A percentile compares a stretch with the other conserved stretches of the same genome.
phyloP scores from a whole-genome alignment of 2,888 invertebrate species.

The Troides helena region DNA sequence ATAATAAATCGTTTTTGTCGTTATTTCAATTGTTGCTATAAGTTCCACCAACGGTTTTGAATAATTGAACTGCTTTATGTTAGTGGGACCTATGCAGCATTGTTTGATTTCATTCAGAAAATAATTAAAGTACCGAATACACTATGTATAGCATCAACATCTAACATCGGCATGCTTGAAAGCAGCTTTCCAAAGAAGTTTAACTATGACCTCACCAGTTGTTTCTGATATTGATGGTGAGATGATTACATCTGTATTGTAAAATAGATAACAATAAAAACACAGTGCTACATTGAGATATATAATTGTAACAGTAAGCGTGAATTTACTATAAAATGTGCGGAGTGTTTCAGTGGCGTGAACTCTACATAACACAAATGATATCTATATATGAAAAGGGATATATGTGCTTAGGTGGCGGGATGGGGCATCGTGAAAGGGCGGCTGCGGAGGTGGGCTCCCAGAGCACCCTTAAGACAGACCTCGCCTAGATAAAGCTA shows the following conservation, averaged over 20 bases:
- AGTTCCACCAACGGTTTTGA: too few species aligned
- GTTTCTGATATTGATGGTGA: not conserved
- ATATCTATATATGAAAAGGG: slow-evolving; percentile 58
- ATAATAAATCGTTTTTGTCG: too few species aligned
- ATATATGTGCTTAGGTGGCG: slow-evolving; percentile 52
- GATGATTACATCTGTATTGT: slow-evolving; percentile 29
- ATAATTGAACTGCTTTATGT: not conserved
- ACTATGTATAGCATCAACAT: slow-evolving; percentile 7
- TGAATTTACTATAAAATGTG: slow-evolving; percentile 55
- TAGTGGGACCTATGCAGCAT: not conserved
- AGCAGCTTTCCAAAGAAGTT: not conserved
- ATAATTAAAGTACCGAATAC: not conserved
- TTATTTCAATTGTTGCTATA: too few species aligned
- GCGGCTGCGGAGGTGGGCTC: slow-evolving; percentile 68
- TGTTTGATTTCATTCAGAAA: not conserved
- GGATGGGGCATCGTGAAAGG: slow-evolving; percentile 59
- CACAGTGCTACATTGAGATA: slow-evolving; percentile 57
- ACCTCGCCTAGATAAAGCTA: slow-evolving; percentile 62
- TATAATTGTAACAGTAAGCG: slow-evolving; percentile 65
- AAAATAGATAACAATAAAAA: slow-evolving; percentile 38
- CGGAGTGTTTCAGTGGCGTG: slow-evolving; percentile 58
- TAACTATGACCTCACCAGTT: not conserved
- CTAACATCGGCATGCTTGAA: slow-evolving; percentile 20
- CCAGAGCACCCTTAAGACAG: slow-evolving; percentile 77
- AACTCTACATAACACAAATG: slow-evolving; percentile 57